phyloP scores from a whole-genome alignment of 1,140 invertebrate genomes.

The Neotoxoptera formosana region DNA sequence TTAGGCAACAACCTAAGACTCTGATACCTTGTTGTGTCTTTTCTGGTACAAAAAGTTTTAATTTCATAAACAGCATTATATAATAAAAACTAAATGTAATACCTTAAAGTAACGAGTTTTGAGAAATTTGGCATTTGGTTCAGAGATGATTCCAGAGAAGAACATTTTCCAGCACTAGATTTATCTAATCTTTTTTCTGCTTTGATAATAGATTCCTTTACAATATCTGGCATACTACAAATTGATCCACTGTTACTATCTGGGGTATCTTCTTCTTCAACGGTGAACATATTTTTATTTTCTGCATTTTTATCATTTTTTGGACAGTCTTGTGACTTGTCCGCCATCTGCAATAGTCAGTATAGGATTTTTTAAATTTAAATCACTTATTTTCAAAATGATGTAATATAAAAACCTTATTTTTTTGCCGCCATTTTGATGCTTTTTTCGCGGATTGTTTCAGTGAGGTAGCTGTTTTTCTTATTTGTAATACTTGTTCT shows the following conservation, averaged over 20 bases:
- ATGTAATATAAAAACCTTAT: background rate
- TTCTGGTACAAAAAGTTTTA: background rate
- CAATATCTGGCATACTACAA: constrained; percentile 57
- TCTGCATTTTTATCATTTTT: constrained; percentile 33
- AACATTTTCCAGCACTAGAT: background rate
- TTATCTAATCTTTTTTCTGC: constrained; percentile 2
- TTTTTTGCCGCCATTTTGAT: constrained; percentile 46
- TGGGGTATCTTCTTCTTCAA: constrained; percentile 51
- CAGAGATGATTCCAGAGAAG: background rate
- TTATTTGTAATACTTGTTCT: constrained; percentile 69
- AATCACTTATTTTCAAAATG: background rate
- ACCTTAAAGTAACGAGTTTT: constrained; percentile 50
- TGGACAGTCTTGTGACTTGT: background rate
- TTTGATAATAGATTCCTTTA: constrained; percentile 41
- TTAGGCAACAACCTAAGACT: constrained; percentile 26
- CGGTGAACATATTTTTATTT: constrained; percentile 32
- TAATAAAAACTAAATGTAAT: background rate
- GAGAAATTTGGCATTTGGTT: constrained; percentile 42
- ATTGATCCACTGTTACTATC: constrained; percentile 54
- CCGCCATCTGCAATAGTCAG: background rate
- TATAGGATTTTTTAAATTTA: background rate
- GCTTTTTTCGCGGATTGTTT: constrained; percentile 49
- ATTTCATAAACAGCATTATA: background rate
- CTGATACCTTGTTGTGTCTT: constrained; percentile 35
- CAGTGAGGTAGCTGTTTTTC: constrained; percentile 15